Conservation (phyloP, 2,113 vertebrate genomes). For the Eolophus roseicapilla region DNA sequence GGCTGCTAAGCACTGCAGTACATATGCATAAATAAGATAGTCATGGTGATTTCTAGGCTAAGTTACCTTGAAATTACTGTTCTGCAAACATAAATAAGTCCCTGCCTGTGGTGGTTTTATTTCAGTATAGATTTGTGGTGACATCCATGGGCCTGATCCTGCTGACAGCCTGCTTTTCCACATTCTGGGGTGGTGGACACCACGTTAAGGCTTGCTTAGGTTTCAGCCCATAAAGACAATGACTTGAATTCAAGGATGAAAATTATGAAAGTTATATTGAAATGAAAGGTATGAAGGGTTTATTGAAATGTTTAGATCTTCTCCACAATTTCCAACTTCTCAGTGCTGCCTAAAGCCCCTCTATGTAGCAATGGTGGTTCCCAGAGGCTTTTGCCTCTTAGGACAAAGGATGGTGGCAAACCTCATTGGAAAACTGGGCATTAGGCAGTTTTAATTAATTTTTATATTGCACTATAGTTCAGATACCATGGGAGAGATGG, state of each 20-base stretch:
- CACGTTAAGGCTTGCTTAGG: neutral
- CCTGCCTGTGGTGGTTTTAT: neutral
- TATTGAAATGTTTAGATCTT: neutral
- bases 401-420: neutral
- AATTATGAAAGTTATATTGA: neutral
- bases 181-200: neutral
- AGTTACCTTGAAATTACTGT: slow-evolving; percentile 46
- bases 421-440: neutral
- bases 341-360: neutral
- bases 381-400: neutral
- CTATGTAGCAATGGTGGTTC: neutral
- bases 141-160: neutral
- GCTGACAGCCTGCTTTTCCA: neutral
- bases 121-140: neutral
- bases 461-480: neutral
- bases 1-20: neutral
- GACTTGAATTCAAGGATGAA: neutral
- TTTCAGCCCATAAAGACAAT: neutral
- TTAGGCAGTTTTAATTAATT: neutral
- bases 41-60: slow-evolving; percentile 38
- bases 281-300: neutral
- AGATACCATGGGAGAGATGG: neutral
- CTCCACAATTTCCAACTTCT: neutral
- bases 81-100: slow-evolving; percentile 13
- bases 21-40: slow-evolving; percentile 40